Evolutionary conservation across 2,113 vertebrate species (phyloP), one percentile per base, ranked within the genome.

Genomic region (Salminus brasiliensis): DNA sequence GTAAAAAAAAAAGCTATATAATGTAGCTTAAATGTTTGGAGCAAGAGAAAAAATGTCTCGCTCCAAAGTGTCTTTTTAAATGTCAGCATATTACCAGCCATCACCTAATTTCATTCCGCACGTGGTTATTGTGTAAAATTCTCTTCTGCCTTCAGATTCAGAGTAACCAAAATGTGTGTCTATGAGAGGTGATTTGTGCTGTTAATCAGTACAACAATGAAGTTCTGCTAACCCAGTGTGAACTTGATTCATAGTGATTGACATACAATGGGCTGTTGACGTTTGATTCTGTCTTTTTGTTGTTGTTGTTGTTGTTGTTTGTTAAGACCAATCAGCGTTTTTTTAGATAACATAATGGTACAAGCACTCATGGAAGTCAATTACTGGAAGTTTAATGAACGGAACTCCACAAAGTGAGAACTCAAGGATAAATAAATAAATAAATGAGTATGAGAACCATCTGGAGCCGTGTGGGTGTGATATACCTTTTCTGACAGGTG

Each of bases 381-480:
- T 45, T 25, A 11, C 36, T 23, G 8, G 18, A 70, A 45, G 52
- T 60, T 60, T 78, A 69, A 72, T 55, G 21, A n/a, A 47, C 43
- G 34, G 27, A 47, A 9, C 13, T 16, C 49, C 45, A 78, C 29
- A 36, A 74, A 30, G 27, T 62, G 23, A 10, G 41, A 73, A 29
- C 2, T 47, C 18, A 13, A 39, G 27, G 71, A 12, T 29, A 67
- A 45, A 72, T 72, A 72, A 49, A 30, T 78, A 67, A 47, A 29
- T 68, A 73, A 49, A 67, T 59, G 3, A 70, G 29, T 41, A 57
- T 18, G 36, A 70, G 30, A 65, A 57, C 60, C 70, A 73, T 63
- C 68, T 67, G 62, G 74, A 55, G 74, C 34, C 55, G 57, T 63
- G 63, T 70, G 47, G 43, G n/a, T 43, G 43, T 83, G 71, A 83